Base-by-base conservation (phyloP, 2,888 invertebrate species). In the Carpatolechia fugitivella region DNA sequence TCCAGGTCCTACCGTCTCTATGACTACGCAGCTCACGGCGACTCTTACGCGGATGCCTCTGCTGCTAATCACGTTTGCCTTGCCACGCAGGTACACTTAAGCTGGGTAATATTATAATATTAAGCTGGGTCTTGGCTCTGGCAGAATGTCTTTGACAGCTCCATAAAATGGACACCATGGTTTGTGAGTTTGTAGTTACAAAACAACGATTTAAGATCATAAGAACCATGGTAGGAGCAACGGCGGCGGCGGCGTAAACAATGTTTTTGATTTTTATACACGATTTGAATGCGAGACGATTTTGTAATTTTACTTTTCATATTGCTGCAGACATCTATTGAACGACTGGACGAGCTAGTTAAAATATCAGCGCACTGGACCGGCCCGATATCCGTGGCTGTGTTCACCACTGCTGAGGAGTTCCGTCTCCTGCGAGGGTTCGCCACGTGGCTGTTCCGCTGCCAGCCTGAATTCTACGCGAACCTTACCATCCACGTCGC, bases 351-450 rank as follows among this genome's bases (percentile, higher is more conserved):
- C 62, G 96, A 96, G 38, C 76, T 97, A 14, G 92, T 95, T 0
- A 93, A 94, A 65, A 95, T 96, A 36, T 94, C 95, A 0, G 92
- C 94, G 48, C 94, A 96, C 68, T 97, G 97, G 97, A 91, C 92
- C 6, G 97, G 97, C 0, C 95, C 97, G 0, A 95, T 98, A 66
- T 97, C 97, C 0, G 92, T 95, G 0, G 96, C 97, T 0, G 91
- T 96, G 0, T 97, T 94, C 76, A 94, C 95, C 0, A 94, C 95
- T 11, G 95, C 95, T 2, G 94, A 95, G 66, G 97, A 97, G 75
- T 92, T 95, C 63, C 92, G 93, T 57, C 85, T 94, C 1, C 79
- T 96, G 35, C 91, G 95, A 71, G 91, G 93, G 54, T 97, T 96
- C 73, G 89, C 96, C 8, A 91, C 93, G 18, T 97, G 95, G 91